phyloP scores from a whole-genome alignment of 2,888 invertebrate genomes.

The Onchidella celtica region DNA sequence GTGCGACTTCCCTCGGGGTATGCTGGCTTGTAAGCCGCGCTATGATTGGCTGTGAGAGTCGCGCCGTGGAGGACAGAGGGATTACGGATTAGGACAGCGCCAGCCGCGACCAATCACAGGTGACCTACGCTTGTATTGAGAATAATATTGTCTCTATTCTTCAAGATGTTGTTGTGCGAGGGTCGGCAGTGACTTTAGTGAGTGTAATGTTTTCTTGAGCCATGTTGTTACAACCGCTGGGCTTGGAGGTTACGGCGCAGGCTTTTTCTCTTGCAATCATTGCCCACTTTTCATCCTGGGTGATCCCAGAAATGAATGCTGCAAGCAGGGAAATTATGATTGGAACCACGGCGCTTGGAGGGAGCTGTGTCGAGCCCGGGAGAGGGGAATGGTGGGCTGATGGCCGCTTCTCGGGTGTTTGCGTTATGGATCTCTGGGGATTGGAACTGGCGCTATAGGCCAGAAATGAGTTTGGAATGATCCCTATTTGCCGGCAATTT shows the following conservation, averaged over 20 bases:
- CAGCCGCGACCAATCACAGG: slow-evolving; percentile 8
- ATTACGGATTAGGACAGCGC: neutral
- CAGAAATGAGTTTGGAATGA: slow-evolving; percentile 30
- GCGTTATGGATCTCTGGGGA: slow-evolving; percentile 11
- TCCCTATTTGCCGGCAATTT: slow-evolving; percentile 21
- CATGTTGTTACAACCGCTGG: neutral
- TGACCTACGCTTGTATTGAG: no score
- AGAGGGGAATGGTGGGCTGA: neutral
- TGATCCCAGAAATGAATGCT: neutral
- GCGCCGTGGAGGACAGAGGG: neutral
- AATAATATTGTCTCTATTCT: no score
- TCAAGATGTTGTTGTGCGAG: no score
- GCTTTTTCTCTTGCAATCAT: slow-evolving; percentile 24
- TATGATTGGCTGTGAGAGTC: neutral
- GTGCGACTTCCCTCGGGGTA: neutral
- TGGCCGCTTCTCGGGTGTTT: neutral
- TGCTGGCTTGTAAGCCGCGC: neutral
- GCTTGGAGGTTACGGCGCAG: neutral
- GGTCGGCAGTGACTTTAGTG: no score
- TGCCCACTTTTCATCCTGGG: neutral
- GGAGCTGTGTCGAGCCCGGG: neutral
- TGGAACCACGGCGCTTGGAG: neutral
- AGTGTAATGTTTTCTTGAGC: no score
- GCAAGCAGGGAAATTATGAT: slow-evolving; percentile 2
- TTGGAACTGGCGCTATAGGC: neutral